Evolutionary conservation across 2,888 invertebrate genomes (phyloP), one percentile per base, ranked within the genome.

Genomic region (Nephrocerus scutellatus): DNA sequence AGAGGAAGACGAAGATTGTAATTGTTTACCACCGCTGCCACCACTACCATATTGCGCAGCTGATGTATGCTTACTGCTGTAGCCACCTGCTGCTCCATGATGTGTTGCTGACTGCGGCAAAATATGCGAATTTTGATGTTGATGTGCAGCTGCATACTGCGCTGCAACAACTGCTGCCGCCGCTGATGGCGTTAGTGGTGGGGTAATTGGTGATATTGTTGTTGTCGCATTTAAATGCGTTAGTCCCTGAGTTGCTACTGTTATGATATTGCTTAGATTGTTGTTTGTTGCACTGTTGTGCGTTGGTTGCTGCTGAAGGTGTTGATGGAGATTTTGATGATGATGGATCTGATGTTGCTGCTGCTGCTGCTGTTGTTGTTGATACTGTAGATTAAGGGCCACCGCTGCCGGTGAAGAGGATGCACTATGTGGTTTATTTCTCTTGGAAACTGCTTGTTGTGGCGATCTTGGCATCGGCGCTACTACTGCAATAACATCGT

Each of bases 191-290:
- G 60, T 53, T 39, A 59, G 47, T 3, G 62, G 60, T 15, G 66
- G 63, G n/a, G 63, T 68, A 28, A 67, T 59, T 2, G 67, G 68
- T 4, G 68, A 68, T 49, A 67, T 67, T 12, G 68, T 67, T 15
- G 68, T 65, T 31, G 65, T 62, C 20, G 69, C 57, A 51, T 68
- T 68, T 33, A 68, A 52, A 47, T 66, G 66, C 47, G 67, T 65
- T 20, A 65, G 49, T 3, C 66, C 65, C 44, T 66, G 66, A 22
- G 68, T 62, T 16, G 63, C 62, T 1, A 65, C 64, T 3, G 61
- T 62, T n/a, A 66, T 58, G 24, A 63, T 61, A 46, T 59, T 66
- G 48, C 59, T 63, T 43, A 63, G 49, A 43, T 59, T 62, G 37
- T 57, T 62, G 15, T 59, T 56, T 47, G 47, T 52, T 53, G 43